phyloP scores from a whole-genome alignment of 2,797 vertebrate species.

The Lemur catta region DNA sequence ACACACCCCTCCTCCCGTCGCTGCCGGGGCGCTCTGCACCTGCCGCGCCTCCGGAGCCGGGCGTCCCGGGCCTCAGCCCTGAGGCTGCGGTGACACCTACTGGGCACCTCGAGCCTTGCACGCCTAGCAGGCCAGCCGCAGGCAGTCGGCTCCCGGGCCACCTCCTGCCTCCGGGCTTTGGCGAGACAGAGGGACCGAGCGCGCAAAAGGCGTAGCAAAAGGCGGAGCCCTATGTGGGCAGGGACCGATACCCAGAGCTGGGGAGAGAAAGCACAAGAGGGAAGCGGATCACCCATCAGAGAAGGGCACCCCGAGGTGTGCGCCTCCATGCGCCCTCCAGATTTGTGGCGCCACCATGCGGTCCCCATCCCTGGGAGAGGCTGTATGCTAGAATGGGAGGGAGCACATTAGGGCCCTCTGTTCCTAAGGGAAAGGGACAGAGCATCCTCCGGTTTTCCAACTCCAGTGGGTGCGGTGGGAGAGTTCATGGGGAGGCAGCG shows the following conservation, averaged over 20 bases:
- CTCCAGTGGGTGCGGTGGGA: neutral
- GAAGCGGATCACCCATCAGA: neutral
- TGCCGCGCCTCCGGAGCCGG: neutral
- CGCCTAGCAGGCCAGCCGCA: constrained; percentile 49
- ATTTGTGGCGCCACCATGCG: neutral
- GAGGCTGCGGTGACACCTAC: constrained; percentile 84
- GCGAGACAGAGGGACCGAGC: neutral
- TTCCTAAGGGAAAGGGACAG: neutral
- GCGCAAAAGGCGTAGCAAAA: neutral
- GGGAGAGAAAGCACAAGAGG: neutral
- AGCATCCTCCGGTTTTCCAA: neutral
- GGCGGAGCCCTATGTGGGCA: neutral
- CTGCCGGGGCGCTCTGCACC: constrained; percentile 48
- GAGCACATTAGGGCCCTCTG: neutral
- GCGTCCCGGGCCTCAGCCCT: constrained; percentile 49
- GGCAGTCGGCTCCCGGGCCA: neutral
- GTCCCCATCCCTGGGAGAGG: neutral
- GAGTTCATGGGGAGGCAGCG: neutral
- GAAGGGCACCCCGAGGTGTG: neutral
- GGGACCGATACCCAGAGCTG: neutral
- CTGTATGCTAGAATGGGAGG: neutral
- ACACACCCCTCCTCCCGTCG: neutral
- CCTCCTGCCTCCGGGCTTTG: neutral
- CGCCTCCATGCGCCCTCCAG: neutral
- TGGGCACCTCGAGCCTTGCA: constrained; percentile 76